These are phyloP conservation scores for Oligia fasciuncula DNA, from an alignment of 2,888 invertebrate genomes.

Conservation along the genomic window DNA sequence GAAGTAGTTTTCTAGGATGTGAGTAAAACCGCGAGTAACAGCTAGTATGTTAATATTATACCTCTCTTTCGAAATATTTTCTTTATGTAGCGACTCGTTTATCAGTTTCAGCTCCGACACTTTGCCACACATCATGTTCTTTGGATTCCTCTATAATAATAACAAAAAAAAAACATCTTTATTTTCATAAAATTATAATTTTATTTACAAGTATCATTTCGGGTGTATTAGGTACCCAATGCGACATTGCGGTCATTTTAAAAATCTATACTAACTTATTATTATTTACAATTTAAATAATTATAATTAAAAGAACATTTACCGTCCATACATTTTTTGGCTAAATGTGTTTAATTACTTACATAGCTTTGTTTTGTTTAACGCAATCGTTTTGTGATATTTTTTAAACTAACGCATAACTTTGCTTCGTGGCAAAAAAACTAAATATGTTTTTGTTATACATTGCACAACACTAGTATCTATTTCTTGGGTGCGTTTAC, in stretches of 20 bases:
- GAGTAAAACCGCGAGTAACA: neutral
- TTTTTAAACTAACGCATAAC: neutral
- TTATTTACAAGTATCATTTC: no score
- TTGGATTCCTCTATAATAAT: slow-evolving; percentile 66
- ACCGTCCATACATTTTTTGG: no score
- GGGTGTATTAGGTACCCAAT: no score
- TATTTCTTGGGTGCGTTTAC: neutral
- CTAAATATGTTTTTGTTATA: neutral
- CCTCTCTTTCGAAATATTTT: slow-evolving; percentile 82
- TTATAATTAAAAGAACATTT: no score
- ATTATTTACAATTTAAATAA: no score
- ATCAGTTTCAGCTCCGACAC: slow-evolving; percentile 73
- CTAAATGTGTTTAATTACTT: neutral
- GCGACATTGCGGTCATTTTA: no score
- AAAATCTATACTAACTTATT: no score
- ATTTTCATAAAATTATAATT: neutral
- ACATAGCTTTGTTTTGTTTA: neutral
- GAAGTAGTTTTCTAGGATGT: neutral
- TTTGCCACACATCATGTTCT: slow-evolving; percentile 61
- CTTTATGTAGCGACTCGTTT: slow-evolving; percentile 79
- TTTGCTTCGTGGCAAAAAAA: neutral
- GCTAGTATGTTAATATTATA: slow-evolving; percentile 49
- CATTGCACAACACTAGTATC: no score
- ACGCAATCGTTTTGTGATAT: slow-evolving; percentile 12
- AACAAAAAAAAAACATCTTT: slow-evolving; percentile 1